Evolutionary conservation across 2,797 vertebrate genomes (phyloP).

Genomic region (Tragelaphus eurycerus): DNA sequence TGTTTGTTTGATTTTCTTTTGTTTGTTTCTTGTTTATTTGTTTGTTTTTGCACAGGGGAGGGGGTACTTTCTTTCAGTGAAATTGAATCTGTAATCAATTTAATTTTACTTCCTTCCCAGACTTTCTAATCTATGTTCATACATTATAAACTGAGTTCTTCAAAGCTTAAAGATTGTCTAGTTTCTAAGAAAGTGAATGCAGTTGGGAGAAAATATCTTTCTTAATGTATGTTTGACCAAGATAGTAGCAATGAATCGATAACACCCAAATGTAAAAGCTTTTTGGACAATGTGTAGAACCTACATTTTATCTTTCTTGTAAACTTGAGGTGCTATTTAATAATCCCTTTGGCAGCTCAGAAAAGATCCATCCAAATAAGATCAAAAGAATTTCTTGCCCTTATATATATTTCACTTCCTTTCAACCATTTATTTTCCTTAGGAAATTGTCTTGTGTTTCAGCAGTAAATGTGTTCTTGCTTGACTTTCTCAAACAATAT

Average conservation of each 20-base stretch:
- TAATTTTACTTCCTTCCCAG: neutral
- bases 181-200: slow-evolving; percentile 6
- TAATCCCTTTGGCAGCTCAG: slow-evolving; percentile 19
- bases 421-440: slow-evolving; percentile 36
- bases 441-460: neutral
- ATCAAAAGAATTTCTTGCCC: slow-evolving; percentile 11
- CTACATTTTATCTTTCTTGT: slow-evolving; percentile 46
- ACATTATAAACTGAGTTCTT: slow-evolving; percentile 17
- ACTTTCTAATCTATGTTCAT: slow-evolving; percentile 19
- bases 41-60: accelerated
- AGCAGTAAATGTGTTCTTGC: neutral
- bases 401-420: neutral
- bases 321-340: slow-evolving; percentile 47
- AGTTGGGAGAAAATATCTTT: neutral
- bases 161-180: slow-evolving; percentile 52
- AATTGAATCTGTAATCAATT: slow-evolving; percentile 30
- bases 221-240: slow-evolving; percentile 28
- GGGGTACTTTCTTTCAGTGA: neutral
- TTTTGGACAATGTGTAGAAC: slow-evolving; percentile 15
- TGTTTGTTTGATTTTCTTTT: neutral
- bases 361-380: slow-evolving; percentile 22
- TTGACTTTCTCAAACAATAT: neutral
- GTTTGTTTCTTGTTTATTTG: neutral
- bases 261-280: slow-evolving; percentile 60
- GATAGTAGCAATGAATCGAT: slow-evolving; percentile 21